Evolutionary conservation across 1,140 invertebrate genomes (phyloP).

Genomic region (Leptestheria dahalacensis): DNA sequence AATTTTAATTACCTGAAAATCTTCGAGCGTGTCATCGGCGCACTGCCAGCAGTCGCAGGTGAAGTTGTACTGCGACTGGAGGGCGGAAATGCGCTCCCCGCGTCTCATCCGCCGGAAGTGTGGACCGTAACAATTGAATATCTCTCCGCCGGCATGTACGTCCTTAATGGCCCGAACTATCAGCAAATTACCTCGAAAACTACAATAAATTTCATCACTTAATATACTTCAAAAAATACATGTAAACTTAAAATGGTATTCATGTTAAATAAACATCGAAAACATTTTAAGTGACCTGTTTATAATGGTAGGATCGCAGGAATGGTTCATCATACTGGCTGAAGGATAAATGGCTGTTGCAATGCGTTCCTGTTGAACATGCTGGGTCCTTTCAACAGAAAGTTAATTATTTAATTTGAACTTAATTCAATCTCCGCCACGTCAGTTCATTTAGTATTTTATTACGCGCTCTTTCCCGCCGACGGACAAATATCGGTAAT

Average conservation of each 20-base stretch:
- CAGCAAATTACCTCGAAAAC: slow-evolving; percentile 30
- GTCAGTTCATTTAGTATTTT: not conserved
- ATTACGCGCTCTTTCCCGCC: slow-evolving; percentile 7
- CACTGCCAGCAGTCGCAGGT: slow-evolving; percentile 47
- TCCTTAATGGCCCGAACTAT: slow-evolving; percentile 39
- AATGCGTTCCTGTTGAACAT: slow-evolving; percentile 38
- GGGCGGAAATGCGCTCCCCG: slow-evolving; percentile 37
- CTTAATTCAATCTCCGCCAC: not conserved
- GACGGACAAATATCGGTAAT: slow-evolving; percentile 36
- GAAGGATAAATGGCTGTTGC: slow-evolving; percentile 74
- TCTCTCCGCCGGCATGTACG: slow-evolving; percentile 39
- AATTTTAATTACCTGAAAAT: slow-evolving; percentile 39
- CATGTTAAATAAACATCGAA: no score
- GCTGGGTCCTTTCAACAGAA: slow-evolving; percentile 24
- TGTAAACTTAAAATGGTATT: no score
- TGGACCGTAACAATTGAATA: slow-evolving; percentile 63
- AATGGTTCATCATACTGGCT: slow-evolving; percentile 82
- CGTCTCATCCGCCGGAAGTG: slow-evolving; percentile 41
- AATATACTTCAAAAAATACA: not conserved
- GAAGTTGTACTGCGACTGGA: slow-evolving; percentile 55
- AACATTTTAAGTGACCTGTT: no score
- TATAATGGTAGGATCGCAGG: slow-evolving; percentile 67
- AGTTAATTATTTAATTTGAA: slow-evolving; percentile 3
- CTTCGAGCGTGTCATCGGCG: slow-evolving; percentile 26
- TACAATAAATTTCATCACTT: slow-evolving; percentile 13